phyloP scores from a whole-genome alignment of 2,797 vertebrate species.

The Percopsis omiscomaycus region DNA sequence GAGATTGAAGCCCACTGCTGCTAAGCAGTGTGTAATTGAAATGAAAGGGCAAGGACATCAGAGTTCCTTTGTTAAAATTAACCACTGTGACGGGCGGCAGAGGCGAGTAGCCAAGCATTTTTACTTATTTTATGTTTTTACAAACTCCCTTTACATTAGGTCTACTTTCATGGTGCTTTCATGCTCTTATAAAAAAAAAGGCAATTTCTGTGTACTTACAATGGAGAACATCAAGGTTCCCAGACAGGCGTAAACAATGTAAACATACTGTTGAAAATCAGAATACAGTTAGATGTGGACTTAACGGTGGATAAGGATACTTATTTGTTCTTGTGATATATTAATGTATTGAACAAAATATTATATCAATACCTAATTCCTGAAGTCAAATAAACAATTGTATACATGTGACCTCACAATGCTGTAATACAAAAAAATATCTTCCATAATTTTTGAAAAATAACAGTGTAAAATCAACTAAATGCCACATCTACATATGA shows the following conservation, averaged over 20 bases:
- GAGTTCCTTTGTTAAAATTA: conserved; percentile 53
- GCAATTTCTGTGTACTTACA: conserved; percentile 68
- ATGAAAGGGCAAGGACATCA: conserved; percentile 62
- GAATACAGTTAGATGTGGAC: conserved; percentile 33
- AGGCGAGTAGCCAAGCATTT: conserved; percentile 23
- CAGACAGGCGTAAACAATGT: conserved; percentile 78
- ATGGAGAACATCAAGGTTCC: conserved; percentile 81
- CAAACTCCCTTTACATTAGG: conserved; percentile 44
- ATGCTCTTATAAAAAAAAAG: neutral
- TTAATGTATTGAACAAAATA: too few species aligned
- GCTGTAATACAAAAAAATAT: too few species aligned
- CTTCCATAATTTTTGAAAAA: conserved; percentile 2
- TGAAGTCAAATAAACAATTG: too few species aligned
- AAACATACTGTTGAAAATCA: conserved; percentile 68
- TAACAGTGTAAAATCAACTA: conserved; percentile 21
- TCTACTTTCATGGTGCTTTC: conserved; percentile 31
- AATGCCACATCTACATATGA: conserved; percentile 14
- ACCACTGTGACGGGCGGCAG: conserved; percentile 46
- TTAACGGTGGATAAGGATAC: neutral
- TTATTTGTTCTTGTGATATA: too few species aligned
- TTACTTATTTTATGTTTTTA: conserved; percentile 1
- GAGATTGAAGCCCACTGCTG: conserved; percentile 64
- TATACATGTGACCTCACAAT: too few species aligned
- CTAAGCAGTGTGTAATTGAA: conserved; percentile 61
- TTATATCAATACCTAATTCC: too few species aligned